Base-by-base conservation (phyloP, 2,888 invertebrate species). In the Ennomos fuscantarius region DNA sequence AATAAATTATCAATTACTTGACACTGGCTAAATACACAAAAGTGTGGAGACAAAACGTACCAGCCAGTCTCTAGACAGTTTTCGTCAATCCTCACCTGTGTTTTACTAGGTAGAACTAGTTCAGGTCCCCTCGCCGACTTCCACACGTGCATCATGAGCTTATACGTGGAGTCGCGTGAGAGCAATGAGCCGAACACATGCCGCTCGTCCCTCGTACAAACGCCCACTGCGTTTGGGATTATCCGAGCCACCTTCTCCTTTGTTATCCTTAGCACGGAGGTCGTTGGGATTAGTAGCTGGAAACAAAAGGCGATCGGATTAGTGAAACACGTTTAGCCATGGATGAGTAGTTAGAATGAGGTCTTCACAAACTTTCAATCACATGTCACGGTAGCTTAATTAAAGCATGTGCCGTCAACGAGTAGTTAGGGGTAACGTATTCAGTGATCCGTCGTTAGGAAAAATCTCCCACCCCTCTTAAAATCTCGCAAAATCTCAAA, bases 181-280 rank as follows among this genome's bases (percentile, higher is more conserved):
- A 98, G 94, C 66, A 98, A 94, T 61, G 97, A 97, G 44, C 97
- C 97, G 89, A 98, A 98, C 47, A 97, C 96, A 78, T 97, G 97
- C 46, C 97, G 95, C 74, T 96, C 96, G 74, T 96, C 95, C 44
- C 95, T 93, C n/a, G 98, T 98, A 57, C 94, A 94, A 35, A 97
- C 95, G 32, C 97, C 98, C 56, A 99, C 97, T 10, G 98, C 98
- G 87, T 98, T 98, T 46, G 98, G 98, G 75, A 99, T 97, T 69
- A 99, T 97, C 69, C 96, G 94, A 1, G 98, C 98, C 58, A 98
- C 98, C 88, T 97, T 97, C 89, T 98, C 98, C 82, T 98, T 97
- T 40, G 96, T 97, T 76, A 99, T 97, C 81, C 96, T 95, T 51
- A 96, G 94, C 55, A 99, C 98, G 59, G 96, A 95, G 55, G 94